Conservation (phyloP, 2,797 vertebrate genomes). For the Acridotheres tristis region DNA sequence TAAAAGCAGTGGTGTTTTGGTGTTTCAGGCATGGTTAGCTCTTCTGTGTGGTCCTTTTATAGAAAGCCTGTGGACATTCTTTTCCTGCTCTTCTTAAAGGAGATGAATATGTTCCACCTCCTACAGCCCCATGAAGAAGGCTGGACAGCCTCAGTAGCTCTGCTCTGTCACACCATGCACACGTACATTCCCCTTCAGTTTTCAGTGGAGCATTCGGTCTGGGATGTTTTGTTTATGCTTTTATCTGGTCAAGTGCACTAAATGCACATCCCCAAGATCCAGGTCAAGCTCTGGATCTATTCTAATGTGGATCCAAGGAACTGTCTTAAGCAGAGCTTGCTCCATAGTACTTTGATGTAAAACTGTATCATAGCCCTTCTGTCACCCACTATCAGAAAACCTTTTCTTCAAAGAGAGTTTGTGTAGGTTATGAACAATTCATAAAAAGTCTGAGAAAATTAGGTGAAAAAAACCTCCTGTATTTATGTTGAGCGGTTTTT, state of each 20-base stretch:
- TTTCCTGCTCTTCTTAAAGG: not conserved
- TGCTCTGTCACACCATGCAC: not conserved
- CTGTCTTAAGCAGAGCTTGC: not conserved
- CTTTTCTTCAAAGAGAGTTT: too few species aligned
- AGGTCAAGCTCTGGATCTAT: not conserved
- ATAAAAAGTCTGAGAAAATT: not conserved
- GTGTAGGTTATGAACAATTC: not conserved
- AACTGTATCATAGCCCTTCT: not conserved
- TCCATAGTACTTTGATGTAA: not conserved
- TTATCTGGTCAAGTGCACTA: not conserved
- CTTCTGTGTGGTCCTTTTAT: not conserved
- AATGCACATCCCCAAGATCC: not conserved
- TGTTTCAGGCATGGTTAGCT: not conserved
- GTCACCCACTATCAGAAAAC: not conserved
- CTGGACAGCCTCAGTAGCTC: not conserved
- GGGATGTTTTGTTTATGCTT: not conserved
- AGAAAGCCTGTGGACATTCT: not conserved
- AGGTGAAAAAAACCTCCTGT: fast-evolving
- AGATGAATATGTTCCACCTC: not conserved
- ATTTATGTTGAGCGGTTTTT: not conserved
- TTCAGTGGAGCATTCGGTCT: not conserved
- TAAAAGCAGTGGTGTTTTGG: not conserved
- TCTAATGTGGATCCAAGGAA: not conserved
- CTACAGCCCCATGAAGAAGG: not conserved
- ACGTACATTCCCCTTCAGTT: not conserved